Evolutionary conservation across 2,797 vertebrate species (phyloP).

Genomic region (Ctenopoma multispine): DNA sequence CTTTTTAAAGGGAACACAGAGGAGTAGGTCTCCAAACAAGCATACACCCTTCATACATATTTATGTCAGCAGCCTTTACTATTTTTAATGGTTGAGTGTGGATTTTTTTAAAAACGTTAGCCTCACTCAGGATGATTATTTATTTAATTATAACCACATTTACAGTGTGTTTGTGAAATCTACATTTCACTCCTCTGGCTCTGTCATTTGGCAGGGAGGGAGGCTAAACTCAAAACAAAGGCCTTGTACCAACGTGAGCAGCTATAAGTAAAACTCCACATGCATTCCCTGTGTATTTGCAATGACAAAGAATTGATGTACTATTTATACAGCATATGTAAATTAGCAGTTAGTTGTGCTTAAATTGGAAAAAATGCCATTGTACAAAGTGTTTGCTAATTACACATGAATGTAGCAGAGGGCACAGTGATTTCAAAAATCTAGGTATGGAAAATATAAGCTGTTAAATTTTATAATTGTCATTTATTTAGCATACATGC

Average conservation of each 20-base stretch:
- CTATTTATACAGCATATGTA: conserved; percentile 76
- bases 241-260: conserved; percentile 65
- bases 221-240: conserved; percentile 39
- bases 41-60: conserved; percentile 35
- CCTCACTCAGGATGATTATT: conserved; percentile 49
- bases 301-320: conserved; percentile 55
- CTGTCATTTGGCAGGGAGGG: conserved; percentile 23
- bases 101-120: conserved; percentile 32
- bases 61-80: conserved; percentile 53
- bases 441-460: conserved; percentile 63
- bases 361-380: conserved; percentile 42
- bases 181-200: conserved; percentile 25
- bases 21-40: conserved; percentile 26
- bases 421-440: conserved; percentile 53
- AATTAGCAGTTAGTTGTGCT: conserved; percentile 60
- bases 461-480: conserved; percentile 63
- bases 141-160: conserved; percentile 41
- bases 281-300: conserved; percentile 68
- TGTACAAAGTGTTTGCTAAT: conserved; percentile 71
- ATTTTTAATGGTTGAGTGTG: conserved; percentile 21
- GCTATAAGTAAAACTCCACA: conserved; percentile 62
- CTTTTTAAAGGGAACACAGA: conserved; percentile 49
- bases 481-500: conserved; percentile 71
- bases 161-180: conserved; percentile 18
- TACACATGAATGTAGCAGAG: conserved; percentile 78